A percentile compares a stretch with the other conserved stretches of the same genome.
Conservation (phyloP, 53 echinoderm and acorn worm genomes). For the Arbacia lixula region DNA sequence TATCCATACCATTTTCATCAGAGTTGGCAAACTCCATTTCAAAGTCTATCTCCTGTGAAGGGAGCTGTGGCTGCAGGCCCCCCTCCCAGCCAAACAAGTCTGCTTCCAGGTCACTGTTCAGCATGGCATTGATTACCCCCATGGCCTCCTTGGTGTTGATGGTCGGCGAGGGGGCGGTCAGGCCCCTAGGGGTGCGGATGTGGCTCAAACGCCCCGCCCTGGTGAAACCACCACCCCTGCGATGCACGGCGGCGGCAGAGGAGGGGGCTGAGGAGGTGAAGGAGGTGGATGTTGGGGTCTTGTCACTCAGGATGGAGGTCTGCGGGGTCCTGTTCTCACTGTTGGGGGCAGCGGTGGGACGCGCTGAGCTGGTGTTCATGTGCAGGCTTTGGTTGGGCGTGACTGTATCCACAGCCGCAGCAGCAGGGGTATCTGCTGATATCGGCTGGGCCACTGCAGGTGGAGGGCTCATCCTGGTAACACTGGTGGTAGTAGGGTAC, state of each 20-base stretch:
- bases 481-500: constrained; percentile 3
- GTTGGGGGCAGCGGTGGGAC: background rate
- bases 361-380: constrained; percentile 32
- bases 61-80: constrained; percentile 19
- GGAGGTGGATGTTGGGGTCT: constrained; percentile 34
- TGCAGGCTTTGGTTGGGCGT: constrained; percentile 56
- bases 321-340: constrained; percentile 24
- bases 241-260: no score
- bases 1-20: constrained; percentile 33
- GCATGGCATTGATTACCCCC: constrained; percentile 82
- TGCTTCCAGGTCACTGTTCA: constrained; percentile 76
- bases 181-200: constrained; percentile 72
- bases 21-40: constrained; percentile 62
- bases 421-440: background rate
- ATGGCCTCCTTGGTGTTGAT: constrained; percentile 94
- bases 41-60: constrained; percentile 63
- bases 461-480: background rate
- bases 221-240: constrained; percentile 10
- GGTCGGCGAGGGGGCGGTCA: constrained; percentile 89
- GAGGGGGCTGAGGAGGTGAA: constrained; percentile 4
- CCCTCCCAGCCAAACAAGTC: constrained; percentile 39
- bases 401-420: background rate
- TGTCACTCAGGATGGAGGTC: constrained; percentile 20
- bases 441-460: background rate
- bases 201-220: constrained; percentile 56